Evolutionary conservation across 2,888 invertebrate genomes (phyloP).

Genomic region (Caenorhabditis sp.): DNA sequence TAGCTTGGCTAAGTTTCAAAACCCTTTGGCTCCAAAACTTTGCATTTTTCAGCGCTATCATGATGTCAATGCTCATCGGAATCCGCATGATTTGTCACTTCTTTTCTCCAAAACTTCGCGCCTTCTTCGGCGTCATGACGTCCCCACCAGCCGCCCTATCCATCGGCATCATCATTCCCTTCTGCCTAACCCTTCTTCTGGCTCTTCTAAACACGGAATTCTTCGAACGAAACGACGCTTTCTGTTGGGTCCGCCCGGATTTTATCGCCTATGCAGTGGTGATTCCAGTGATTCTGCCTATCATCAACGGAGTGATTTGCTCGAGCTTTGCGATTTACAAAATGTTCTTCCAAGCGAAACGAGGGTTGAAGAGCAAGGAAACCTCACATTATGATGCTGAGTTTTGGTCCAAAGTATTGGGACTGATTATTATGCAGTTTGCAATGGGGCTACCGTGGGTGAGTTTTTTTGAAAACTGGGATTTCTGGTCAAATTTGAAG

Average conservation of each 20-base stretch:
- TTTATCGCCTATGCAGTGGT: conserved; percentile 72
- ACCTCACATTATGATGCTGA: conserved; percentile 52
- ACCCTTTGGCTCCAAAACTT: no score
- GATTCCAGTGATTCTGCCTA: conserved; percentile 72
- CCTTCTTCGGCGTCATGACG: conserved; percentile 51
- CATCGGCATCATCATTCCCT: conserved; percentile 50
- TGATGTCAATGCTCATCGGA: conserved; percentile 69
- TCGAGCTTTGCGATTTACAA: conserved; percentile 69
- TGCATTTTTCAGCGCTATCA: conserved; percentile 61
- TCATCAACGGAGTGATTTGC: conserved; percentile 73
- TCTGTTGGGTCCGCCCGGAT: conserved; percentile 78
- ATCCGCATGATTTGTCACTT: conserved; percentile 62
- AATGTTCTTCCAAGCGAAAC: conserved; percentile 64
- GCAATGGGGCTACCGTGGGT: conserved; percentile 78
- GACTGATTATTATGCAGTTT: conserved; percentile 74
- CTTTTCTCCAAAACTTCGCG: conserved; percentile 32
- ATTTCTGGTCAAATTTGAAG: no score
- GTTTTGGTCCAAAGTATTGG: conserved; percentile 67
- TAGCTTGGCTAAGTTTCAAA: no score
- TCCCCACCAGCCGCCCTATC: conserved; percentile 55
- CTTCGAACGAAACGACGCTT: conserved; percentile 73
- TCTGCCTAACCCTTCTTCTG: conserved; percentile 20
- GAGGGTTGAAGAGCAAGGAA: conserved; percentile 39
- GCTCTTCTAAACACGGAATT: conserved; percentile 56
- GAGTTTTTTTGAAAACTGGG: no score